Conservation (phyloP, 2,888 invertebrate species). For the Venustoraphidia nigricollis region DNA sequence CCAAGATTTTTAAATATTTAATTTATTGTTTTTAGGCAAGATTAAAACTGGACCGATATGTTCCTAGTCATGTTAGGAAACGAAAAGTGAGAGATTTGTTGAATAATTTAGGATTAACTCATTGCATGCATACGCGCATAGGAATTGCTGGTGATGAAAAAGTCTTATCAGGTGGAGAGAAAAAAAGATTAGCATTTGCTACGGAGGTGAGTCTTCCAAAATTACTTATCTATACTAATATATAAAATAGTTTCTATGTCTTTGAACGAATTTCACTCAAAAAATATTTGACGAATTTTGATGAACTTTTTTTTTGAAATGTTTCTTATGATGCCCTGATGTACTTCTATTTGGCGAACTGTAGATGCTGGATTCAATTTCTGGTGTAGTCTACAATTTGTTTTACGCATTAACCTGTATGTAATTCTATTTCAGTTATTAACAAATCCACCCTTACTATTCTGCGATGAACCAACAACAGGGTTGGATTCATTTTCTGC, state of each 20-base stretch:
- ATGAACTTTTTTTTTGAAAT: no score
- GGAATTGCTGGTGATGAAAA: constrained; percentile 60
- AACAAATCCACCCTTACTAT: constrained; percentile 80
- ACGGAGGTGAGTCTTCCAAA: constrained; percentile 49
- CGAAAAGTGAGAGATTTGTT: constrained; percentile 54
- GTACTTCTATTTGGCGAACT: no score
- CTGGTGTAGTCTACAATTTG: no score
- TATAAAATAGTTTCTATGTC: not conserved
- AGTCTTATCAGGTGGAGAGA: constrained; percentile 86
- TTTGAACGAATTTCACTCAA: no score
- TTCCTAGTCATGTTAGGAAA: constrained; percentile 40
- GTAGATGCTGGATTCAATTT: no score
- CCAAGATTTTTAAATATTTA: no score
- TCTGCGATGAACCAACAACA: constrained; percentile 94
- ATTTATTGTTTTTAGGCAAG: constrained; percentile 38
- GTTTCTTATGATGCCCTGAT: no score
- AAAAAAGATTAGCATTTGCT: constrained; percentile 83
- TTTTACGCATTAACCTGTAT: no score
- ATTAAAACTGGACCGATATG: constrained; percentile 60
- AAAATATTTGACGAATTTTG: no score
- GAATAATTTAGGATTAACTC: constrained; percentile 51
- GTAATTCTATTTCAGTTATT: constrained; percentile 40
- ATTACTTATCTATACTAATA: not conserved
- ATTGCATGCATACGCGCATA: constrained; percentile 60
- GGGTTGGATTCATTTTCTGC: constrained; percentile 88